phyloP scores from a whole-genome alignment of 1,140 invertebrate genomes.

The Aphelinus certus region DNA sequence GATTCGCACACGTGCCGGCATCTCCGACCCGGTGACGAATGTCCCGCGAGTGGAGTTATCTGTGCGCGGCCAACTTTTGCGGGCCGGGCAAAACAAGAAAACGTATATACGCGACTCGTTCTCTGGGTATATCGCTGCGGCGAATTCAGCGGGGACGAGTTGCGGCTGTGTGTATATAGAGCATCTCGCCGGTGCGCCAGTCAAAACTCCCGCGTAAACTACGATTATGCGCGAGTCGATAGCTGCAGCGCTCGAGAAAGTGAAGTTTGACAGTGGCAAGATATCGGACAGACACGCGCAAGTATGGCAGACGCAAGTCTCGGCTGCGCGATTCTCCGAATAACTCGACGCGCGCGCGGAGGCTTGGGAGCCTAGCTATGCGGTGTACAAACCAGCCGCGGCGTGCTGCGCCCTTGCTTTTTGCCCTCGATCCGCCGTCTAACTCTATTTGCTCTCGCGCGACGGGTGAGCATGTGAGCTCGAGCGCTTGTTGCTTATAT shows the following conservation, averaged over 20 bases:
- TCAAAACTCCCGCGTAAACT: no score
- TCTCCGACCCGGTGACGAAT: no score
- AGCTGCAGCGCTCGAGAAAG: neutral
- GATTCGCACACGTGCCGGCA: no score
- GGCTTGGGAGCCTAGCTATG: no score
- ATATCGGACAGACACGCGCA: constrained; percentile 19
- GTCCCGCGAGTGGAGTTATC: no score
- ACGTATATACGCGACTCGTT: no score
- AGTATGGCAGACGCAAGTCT: constrained; percentile 8
- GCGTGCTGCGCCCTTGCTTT: no score
- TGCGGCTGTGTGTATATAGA: neutral
- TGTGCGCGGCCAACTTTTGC: no score
- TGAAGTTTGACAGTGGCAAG: neutral
- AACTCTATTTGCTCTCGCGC: neutral
- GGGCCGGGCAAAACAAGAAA: no score
- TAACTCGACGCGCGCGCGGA: neutral
- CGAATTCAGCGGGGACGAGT: constrained; percentile 8
- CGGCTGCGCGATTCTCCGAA: constrained; percentile 17
- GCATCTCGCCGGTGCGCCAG: no score
- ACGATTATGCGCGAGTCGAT: neutral
- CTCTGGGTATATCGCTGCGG: neutral
- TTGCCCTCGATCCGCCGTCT: no score
- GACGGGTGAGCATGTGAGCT: neutral
- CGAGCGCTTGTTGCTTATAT: constrained; percentile 6
- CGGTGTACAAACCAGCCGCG: no score